phyloP scores from a whole-genome alignment of 2,797 vertebrate genomes.

The Cynodonichthys magdalenae region DNA sequence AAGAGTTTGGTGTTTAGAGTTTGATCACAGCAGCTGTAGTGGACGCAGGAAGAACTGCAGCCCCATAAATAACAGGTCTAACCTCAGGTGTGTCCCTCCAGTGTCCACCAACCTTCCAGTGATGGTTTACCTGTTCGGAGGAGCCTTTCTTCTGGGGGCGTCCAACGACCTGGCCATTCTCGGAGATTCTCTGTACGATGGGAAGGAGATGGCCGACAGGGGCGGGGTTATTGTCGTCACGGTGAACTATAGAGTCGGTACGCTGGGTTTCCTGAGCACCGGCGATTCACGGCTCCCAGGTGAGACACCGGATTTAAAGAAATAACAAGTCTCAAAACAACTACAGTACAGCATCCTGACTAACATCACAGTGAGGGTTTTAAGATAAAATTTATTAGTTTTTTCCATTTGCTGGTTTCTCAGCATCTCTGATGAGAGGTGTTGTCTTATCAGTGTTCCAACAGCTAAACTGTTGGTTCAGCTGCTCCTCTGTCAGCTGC shows the following conservation, averaged over 20 bases:
- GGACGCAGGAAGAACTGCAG: background rate
- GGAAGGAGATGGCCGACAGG: slow-evolving; percentile 84
- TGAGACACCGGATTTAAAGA: slow-evolving; percentile 36
- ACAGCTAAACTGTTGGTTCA: slow-evolving; percentile 10
- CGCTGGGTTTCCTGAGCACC: slow-evolving; percentile 89
- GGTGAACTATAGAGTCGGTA: slow-evolving; percentile 87
- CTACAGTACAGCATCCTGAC: background rate
- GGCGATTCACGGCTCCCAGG: slow-evolving; percentile 86
- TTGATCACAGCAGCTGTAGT: background rate
- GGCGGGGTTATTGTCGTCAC: slow-evolving; percentile 88
- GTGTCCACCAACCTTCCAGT: slow-evolving; percentile 87
- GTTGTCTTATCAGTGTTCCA: background rate
- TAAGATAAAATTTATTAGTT: background rate
- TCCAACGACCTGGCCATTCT: slow-evolving; percentile 81
- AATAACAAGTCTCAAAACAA: too few relatives aligned
- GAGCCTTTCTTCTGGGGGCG: slow-evolving; percentile 83
- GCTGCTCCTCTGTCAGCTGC: slow-evolving; percentile 6
- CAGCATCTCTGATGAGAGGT: slow-evolving; percentile 1
- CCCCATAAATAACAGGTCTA: background rate
- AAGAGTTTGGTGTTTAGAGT: background rate
- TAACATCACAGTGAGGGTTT: too few relatives aligned
- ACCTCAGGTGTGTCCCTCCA: slow-evolving; percentile 35
- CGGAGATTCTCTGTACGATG: slow-evolving; percentile 84
- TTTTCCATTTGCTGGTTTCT: slow-evolving; percentile 16
- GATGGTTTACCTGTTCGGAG: slow-evolving; percentile 89